Conservation (phyloP, 1,140 invertebrate species). For the Meloidogyne exigua region DNA sequence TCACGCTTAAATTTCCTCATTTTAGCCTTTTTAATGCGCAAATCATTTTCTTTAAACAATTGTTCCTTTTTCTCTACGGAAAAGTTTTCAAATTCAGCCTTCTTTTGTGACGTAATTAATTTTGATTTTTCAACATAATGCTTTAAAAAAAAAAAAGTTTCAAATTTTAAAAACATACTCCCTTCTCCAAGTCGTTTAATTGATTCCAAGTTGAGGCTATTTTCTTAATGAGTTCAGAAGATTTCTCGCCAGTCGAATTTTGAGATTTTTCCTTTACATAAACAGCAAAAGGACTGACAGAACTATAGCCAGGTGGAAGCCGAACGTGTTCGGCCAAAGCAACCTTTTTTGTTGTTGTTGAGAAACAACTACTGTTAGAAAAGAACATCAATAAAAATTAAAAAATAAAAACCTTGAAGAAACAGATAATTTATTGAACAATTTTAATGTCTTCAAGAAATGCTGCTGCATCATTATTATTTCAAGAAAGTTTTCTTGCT, state of each 20-base stretch:
- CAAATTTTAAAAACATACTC: not conserved
- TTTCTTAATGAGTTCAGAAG: not conserved
- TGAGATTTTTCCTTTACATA: conserved; percentile 1
- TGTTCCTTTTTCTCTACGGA: not conserved
- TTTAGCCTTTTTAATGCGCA: not conserved
- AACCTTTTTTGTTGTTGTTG: not conserved
- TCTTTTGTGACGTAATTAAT: not conserved
- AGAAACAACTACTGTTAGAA: not conserved
- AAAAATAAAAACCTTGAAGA: too few species aligned
- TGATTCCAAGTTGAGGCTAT: not conserved
- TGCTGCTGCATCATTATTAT: too few species aligned
- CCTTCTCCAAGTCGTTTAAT: not conserved
- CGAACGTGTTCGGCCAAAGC: not conserved
- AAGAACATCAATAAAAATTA: not conserved
- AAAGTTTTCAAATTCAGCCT: not conserved
- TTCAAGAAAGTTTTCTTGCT: too few species aligned
- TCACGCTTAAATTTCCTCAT: not conserved
- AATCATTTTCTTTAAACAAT: not conserved
- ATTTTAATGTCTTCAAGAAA: too few species aligned
- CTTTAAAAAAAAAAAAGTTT: not conserved
- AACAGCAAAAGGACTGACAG: not conserved
- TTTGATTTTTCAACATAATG: not conserved
- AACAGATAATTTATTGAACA: too few species aligned
- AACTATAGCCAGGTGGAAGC: conserved; percentile 16
- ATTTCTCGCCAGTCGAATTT: not conserved